Base-by-base conservation (phyloP, 2,113 vertebrate genomes). In the Cyprinus carpio region DNA sequence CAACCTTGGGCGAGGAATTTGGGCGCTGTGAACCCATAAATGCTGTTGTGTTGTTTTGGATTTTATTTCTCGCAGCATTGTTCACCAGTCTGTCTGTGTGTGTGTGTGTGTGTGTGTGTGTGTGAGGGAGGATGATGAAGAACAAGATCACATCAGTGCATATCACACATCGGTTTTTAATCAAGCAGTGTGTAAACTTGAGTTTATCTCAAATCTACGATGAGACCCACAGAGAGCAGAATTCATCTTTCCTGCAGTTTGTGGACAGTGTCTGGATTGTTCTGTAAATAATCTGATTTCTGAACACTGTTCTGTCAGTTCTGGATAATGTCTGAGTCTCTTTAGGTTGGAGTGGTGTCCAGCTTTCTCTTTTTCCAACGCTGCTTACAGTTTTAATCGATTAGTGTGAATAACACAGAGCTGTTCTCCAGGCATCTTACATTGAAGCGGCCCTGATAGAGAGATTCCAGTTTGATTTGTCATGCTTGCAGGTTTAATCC, bases 1-100 rank as follows among this genome's bases (percentile, higher is more conserved):
- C 77, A 64, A 78, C 74, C 84, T 49, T 75, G 87, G 78, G 51
- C 56, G 67, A 87, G 86, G 85, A 88, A 81, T 86, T 51, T 75
- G 15, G 64, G 25, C 62, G 62, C 29, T 80, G 40, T 64, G 51
- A 60, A 87, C 76, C 67, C 71, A 81, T 89, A 85, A 83, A 84
- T 78, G 62, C 69, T 27, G n/a, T 23, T 75, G 56, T 78, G 58
- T 51, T 49, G 15, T 76, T 62, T 60, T 46, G 23, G 49, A 34
- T 34, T 80, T 60, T 11, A 7, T 81, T 54, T 74, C 4, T 6
- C 20, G 23, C 34, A 31, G 84, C 62, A 49, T 87, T 84, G 76
- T 81, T 43, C 58, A 29, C 2, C 1, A 29, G 6, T 64, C 23
- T 43, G 18, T n/a, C n/a, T 8, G 54, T 20, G 18, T 37, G 10